Percentiles rank a stretch among this genome's conserved stretches.
These are phyloP conservation scores for Uropetala carovei DNA, from an alignment of 2,888 invertebrate species.

Conservation along the genomic window DNA sequence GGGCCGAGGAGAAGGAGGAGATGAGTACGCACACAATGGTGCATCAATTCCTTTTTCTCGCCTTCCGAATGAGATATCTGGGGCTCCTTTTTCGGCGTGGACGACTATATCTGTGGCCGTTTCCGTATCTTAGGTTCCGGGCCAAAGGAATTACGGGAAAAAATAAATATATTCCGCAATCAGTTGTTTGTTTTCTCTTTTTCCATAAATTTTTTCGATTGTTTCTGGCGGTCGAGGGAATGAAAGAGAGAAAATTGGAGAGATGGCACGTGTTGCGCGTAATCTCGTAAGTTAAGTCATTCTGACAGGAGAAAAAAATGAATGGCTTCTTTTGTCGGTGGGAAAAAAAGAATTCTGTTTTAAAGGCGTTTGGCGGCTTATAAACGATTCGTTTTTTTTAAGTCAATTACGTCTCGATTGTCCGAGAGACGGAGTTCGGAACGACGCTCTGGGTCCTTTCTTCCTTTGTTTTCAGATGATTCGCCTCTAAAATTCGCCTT, in stretches of 20 bases:
- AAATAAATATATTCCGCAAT: background rate
- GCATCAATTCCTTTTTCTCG: background rate
- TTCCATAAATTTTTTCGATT: background rate
- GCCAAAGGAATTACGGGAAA: background rate
- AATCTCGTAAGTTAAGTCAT: background rate
- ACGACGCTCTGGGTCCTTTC: no score
- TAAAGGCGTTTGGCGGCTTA: no score
- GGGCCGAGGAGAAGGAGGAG: background rate
- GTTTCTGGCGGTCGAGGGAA: background rate
- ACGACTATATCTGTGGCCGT: background rate
- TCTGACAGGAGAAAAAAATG: no score
- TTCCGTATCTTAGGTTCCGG: background rate
- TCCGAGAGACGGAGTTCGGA: no score
- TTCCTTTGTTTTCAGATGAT: no score
- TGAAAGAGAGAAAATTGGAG: background rate
- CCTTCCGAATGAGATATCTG: background rate
- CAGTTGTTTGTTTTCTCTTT: background rate
- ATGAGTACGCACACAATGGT: background rate
- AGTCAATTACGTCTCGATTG: no score
- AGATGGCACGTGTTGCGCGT: background rate
- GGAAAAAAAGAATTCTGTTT: no score
- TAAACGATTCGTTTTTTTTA: no score
- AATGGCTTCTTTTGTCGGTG: no score
- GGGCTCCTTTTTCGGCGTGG: background rate
- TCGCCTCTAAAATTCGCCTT: no score